Evolutionary conservation across 2,113 vertebrate species (phyloP).

Genomic region (Egretta garzetta): DNA sequence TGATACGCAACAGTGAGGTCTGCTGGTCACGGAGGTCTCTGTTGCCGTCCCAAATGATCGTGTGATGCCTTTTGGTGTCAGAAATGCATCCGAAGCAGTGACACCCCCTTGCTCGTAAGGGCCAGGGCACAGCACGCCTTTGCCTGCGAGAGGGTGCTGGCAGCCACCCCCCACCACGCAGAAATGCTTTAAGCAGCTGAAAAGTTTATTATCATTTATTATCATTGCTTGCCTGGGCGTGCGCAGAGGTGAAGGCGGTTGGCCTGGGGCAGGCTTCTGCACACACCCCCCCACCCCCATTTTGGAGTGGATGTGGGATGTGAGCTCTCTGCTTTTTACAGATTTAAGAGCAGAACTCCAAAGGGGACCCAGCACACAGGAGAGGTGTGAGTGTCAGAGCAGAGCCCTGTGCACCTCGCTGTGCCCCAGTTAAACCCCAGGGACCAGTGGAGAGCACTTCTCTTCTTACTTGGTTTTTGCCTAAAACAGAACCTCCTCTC

Average conservation of each 20-base stretch:
- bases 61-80: rapidly evolving
- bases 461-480: rapidly evolving
- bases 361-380: rapidly evolving
- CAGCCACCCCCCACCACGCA: background rate
- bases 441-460: rapidly evolving
- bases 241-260: rapidly evolving
- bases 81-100: rapidly evolving
- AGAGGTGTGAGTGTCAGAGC: background rate
- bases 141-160: background rate
- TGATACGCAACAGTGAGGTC: rapidly evolving
- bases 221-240: too few species aligned
- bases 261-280: background rate
- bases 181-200: background rate
- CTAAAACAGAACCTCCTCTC: background rate
- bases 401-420: rapidly evolving
- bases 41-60: rapidly evolving
- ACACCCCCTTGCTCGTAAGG: too few species aligned
- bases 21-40: background rate
- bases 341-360: background rate
- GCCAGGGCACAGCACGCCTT: background rate
- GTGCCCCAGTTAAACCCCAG: rapidly evolving
- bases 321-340: background rate
- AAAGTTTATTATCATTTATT: rapidly evolving
- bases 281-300: too few species aligned
- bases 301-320: background rate